phyloP scores from a whole-genome alignment of 2,113 vertebrate genomes.

The Hemichromis elongatus region DNA sequence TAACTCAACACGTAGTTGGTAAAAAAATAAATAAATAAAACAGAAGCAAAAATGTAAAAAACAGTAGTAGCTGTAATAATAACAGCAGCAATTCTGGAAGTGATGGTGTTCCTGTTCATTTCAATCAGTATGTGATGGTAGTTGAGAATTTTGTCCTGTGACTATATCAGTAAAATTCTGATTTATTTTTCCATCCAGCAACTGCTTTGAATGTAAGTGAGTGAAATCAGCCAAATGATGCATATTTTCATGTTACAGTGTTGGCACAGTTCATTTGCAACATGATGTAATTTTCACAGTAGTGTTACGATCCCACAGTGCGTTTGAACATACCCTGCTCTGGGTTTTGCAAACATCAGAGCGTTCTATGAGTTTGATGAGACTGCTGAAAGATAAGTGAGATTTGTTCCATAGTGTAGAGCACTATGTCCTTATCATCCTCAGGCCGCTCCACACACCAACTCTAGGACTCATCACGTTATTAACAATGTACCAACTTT shows the following conservation, averaged over 20 bases:
- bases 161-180: background rate
- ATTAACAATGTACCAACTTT: slow-evolving; percentile 21
- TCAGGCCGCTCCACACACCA: background rate
- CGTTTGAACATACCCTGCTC: background rate
- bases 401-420: background rate
- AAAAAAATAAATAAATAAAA: background rate
- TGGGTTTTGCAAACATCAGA: background rate
- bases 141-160: background rate
- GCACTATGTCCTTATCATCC: background rate
- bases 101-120: background rate
- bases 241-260: background rate
- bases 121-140: background rate
- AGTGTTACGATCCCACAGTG: background rate
- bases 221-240: background rate
- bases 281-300: background rate
- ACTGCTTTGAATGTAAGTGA: background rate
- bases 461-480: slow-evolving; percentile 12
- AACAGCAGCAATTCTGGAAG: background rate
- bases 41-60: background rate
- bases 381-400: background rate
- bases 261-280: background rate
- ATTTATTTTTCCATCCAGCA: background rate
- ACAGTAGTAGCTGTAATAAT: background rate
- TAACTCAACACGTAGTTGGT: background rate
- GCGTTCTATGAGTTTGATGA: background rate